Evolutionary conservation across 2,797 vertebrate species (phyloP).

Genomic region (Pangasius mekongensis): DNA sequence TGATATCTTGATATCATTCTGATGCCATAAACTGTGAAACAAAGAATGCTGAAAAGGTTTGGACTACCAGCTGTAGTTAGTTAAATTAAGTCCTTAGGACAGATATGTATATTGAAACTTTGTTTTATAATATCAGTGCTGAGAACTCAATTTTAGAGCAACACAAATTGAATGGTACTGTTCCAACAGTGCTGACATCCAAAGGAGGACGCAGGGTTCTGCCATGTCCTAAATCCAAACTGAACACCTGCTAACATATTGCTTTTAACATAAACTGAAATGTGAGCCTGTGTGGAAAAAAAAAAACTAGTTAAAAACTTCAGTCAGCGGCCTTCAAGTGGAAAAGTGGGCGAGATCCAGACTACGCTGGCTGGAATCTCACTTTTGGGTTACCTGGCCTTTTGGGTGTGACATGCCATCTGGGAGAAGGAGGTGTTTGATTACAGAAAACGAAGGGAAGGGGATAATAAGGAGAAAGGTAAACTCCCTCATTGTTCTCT

Average conservation of each 20-base stretch:
- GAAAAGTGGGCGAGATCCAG: not conserved
- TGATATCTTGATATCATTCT: not conserved
- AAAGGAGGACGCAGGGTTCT: not conserved
- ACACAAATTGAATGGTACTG: not conserved
- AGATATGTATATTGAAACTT: not conserved
- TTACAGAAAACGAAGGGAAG: constrained; percentile 6
- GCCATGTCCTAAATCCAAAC: not conserved
- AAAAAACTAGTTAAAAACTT: not conserved
- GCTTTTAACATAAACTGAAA: not conserved
- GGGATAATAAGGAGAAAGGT: not conserved
- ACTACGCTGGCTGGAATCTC: not conserved
- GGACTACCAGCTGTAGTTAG: not conserved
- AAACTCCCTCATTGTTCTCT: constrained; percentile 25
- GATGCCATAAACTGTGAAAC: not conserved
- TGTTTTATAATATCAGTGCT: not conserved
- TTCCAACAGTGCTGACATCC: not conserved
- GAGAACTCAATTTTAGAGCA: not conserved
- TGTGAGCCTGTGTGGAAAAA: not conserved
- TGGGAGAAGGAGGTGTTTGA: constrained; percentile 20
- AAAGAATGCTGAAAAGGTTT: not conserved
- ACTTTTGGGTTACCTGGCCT: not conserved
- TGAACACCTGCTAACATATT: not conserved
- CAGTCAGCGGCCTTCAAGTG: not conserved
- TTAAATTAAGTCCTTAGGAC: not conserved
- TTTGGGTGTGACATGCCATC: constrained; percentile 9